A percentile compares a stretch with the other conserved stretches of the same genome.
These are phyloP conservation scores for Steinernema carpocapsae DNA, from an alignment of 2,888 invertebrate genomes.

Conservation along the genomic window DNA sequence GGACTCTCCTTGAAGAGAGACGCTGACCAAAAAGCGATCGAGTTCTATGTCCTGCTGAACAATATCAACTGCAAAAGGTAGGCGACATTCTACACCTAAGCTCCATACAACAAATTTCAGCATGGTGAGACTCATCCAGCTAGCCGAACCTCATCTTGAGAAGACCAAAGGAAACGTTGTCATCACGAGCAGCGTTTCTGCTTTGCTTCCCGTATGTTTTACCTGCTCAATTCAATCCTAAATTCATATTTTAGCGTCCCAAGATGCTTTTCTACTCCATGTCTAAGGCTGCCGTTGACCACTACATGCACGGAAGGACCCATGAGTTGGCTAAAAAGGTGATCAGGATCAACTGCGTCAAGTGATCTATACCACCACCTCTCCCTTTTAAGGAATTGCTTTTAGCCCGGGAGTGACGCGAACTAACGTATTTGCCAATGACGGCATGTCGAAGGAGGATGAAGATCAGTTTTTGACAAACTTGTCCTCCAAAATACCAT, in stretches of 20 bases:
- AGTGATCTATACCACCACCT: background rate
- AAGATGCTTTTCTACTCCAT: background rate
- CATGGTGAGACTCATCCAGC: background rate
- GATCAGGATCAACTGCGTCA: background rate
- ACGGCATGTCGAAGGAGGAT: background rate
- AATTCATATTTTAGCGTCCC: background rate
- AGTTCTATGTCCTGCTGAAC: background rate
- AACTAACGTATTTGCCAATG: background rate
- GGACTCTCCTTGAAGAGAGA: background rate
- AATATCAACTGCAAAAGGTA: background rate
- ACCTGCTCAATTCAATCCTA: background rate
- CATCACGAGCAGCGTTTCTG: background rate
- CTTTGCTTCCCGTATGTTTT: background rate
- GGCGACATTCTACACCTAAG: background rate
- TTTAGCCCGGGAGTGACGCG: background rate
- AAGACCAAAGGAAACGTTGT: constrained; percentile 15
- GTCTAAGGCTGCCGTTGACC: background rate
- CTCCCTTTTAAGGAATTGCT: background rate
- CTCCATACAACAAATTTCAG: background rate
- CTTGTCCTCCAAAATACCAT: background rate
- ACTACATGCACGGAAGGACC: background rate
- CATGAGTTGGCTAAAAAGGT: background rate
- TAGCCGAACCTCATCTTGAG: background rate
- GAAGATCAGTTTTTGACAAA: background rate
- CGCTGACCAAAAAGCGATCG: background rate